Evolutionary conservation across 2,888 invertebrate genomes (phyloP).

Genomic region (Rotaria sp.): DNA sequence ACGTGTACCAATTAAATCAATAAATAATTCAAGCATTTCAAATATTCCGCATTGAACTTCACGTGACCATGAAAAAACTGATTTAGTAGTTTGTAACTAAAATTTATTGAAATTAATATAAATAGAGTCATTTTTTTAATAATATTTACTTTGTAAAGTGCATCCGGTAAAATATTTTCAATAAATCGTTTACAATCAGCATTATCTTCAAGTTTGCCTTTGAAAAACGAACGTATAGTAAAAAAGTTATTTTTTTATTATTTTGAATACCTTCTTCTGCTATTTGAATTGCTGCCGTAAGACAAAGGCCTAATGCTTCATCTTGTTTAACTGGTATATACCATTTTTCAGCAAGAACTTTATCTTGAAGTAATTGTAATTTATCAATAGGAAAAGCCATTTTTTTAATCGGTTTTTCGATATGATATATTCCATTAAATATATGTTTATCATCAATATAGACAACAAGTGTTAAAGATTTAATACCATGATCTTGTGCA

Average conservation of each 20-base stretch:
- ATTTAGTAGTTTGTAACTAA: constrained; percentile 55
- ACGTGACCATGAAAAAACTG: constrained; percentile 56
- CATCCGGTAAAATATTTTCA: constrained; percentile 56
- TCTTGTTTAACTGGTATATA: constrained; percentile 46
- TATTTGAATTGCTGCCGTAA: constrained; percentile 54
- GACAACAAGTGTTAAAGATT: neutral
- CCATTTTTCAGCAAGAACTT: constrained; percentile 8
- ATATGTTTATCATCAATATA: neutral
- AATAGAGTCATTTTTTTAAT: neutral
- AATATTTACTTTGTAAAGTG: constrained; percentile 53
- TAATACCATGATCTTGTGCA: neutral
- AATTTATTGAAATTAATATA: neutral
- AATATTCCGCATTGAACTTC: constrained; percentile 58
- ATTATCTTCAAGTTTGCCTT: constrained; percentile 55
- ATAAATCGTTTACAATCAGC: constrained; percentile 56
- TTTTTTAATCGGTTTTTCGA: neutral
- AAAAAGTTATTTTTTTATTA: neutral
- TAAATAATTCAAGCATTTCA: constrained; percentile 56
- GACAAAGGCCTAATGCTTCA: constrained; percentile 57
- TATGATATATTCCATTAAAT: neutral
- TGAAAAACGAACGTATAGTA: constrained; percentile 30
- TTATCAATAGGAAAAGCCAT: neutral
- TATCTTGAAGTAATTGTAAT: neutral
- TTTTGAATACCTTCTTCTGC: constrained; percentile 53
- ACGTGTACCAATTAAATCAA: constrained; percentile 55